phyloP scores from a whole-genome alignment of 2,797 vertebrate genomes.

The Pachyuromys duprasi region DNA sequence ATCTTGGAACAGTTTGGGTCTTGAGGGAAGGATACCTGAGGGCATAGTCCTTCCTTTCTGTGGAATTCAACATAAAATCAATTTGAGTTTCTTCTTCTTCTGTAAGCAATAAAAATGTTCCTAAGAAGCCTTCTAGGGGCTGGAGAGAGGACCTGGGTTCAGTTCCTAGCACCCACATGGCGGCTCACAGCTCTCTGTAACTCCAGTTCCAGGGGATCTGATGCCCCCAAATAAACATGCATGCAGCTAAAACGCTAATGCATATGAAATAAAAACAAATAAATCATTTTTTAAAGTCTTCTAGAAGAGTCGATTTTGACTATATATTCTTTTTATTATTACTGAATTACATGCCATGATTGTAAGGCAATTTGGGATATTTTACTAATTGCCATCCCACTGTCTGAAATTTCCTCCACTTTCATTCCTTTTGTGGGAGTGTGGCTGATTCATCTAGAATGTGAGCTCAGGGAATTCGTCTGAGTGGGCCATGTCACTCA shows the following conservation, averaged over 20 bases:
- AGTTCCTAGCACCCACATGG: not conserved
- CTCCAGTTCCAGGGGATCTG: not conserved
- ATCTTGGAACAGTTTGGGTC: not conserved
- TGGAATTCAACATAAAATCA: constrained; percentile 35
- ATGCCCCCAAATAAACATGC: not conserved
- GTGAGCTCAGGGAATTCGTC: constrained; percentile 3
- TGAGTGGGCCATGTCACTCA: not conserved
- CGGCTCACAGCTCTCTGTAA: not conserved
- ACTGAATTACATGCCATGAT: not conserved
- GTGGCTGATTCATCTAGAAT: not conserved
- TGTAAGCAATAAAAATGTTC: constrained; percentile 11
- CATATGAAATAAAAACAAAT: not conserved
- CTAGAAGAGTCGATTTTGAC: not conserved
- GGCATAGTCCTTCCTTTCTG: not conserved
- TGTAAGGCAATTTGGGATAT: constrained; percentile 10
- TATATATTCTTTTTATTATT: constrained; percentile 7
- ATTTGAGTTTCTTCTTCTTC: constrained; percentile 21
- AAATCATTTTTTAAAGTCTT: not conserved
- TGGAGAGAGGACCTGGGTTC: not conserved
- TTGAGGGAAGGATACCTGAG: not conserved
- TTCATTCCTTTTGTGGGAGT: not conserved
- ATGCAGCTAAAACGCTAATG: not conserved
- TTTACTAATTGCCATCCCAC: not conserved
- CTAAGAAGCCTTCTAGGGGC: not conserved
- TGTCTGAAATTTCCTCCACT: constrained; percentile 5